Conservation (phyloP, 2,888 invertebrate genomes). For the Tolmerus cingulatus region DNA sequence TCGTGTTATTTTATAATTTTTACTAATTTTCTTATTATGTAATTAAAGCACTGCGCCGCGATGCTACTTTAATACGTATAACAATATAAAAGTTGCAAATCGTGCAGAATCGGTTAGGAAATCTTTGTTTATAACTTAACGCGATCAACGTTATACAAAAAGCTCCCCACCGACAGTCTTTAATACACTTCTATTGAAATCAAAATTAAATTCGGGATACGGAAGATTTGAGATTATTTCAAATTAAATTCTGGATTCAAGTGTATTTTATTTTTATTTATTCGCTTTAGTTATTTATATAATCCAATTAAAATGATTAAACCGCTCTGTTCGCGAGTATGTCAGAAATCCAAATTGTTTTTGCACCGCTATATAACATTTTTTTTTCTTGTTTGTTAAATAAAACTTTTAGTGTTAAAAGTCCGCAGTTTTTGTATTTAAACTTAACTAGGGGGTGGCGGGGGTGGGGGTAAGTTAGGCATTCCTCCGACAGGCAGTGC, state of each 20-base stretch:
- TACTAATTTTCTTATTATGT: no score
- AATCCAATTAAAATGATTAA: background rate
- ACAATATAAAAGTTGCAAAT: no score
- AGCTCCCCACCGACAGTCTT: no score
- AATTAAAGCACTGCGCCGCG: no score
- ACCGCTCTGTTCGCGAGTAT: background rate
- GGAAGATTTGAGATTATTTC: background rate
- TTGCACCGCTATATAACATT: background rate
- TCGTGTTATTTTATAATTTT: no score
- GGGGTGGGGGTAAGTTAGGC: conserved; percentile 72
- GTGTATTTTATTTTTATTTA: background rate
- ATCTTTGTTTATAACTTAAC: no score
- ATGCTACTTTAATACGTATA: no score
- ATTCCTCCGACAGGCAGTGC: conserved; percentile 66
- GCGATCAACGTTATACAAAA: no score
- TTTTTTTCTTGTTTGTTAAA: background rate
- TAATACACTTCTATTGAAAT: no score
- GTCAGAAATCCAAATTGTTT: background rate
- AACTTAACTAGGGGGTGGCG: conserved; percentile 65
- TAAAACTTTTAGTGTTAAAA: background rate
- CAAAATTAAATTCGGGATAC: no score
- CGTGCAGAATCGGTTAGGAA: no score
- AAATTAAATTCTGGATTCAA: background rate
- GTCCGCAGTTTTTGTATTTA: background rate
- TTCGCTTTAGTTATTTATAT: background rate